Evolutionary conservation across 2,888 invertebrate species (phyloP), one percentile per base, ranked within the genome.

Genomic region (Drosophila nr. medialis): DNA sequence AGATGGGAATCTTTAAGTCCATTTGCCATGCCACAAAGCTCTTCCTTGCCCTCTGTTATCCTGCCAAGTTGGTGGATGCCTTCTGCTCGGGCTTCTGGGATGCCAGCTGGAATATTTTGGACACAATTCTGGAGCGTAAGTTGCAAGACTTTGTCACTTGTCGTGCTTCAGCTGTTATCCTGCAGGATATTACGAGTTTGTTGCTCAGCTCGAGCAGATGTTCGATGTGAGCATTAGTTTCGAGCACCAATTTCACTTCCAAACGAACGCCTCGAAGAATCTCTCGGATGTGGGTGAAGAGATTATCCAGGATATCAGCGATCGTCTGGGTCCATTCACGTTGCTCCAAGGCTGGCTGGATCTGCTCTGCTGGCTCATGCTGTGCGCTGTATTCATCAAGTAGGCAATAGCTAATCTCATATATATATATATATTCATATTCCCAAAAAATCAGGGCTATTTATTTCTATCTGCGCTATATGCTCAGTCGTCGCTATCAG

Each of bases 401-500:
- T 95, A 77, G 71, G 82, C 62, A 56, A 68, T 4, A 29, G 2
- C 30, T 18, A 0, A 34, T 8, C 15, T 8, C 13, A 4, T 24
- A 38, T 18, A 36, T 15, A 15, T 36, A 27, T 24, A 1, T 5
- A 27, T 24, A 0, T 21, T 11, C 0, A 2, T 0, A 4, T 27
- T 21, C 2, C 21, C 11, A 6, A 4, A 4, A 24, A 45, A 36
- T 32, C 88, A 96, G 96, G 87, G 95, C 96, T 0, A 93, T 95
- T 73, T 94, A 95, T 79, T 97, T 96, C 89, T 95, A 96, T 80
- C 93, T 95, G 80, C 96, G 95, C 93, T 97, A 95, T 91, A 93
- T 96, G 83, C 95, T 95, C 0, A 94, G 94, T 67, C 95, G 95
- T 13, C 94, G 95, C 4, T 97, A 95, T 86, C 96, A 96, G 88